Conservation (phyloP, 2,888 invertebrate species). For the Nemoura dubitans region DNA sequence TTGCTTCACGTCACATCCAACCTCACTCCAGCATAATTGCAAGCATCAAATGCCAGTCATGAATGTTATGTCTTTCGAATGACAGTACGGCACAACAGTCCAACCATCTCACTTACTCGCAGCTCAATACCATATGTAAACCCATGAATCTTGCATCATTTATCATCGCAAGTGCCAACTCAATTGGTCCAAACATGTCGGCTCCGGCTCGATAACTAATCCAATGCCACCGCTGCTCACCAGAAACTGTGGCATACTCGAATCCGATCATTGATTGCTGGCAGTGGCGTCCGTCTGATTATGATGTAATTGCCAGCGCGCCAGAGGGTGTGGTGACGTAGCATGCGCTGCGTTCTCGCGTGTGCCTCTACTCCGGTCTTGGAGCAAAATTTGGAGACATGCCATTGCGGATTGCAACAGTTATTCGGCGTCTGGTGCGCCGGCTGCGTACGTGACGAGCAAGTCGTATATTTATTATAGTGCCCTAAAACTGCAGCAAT, state of each 20-base stretch:
- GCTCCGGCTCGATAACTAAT: neutral
- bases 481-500: neutral
- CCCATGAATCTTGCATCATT: neutral
- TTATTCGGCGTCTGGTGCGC: neutral
- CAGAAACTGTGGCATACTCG: neutral
- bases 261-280: neutral
- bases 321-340: neutral
- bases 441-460: neutral
- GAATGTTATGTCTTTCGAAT: neutral
- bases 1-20: too few species aligned
- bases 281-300: neutral
- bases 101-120: neutral
- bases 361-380: too few species aligned
- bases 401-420: neutral
- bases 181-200: neutral
- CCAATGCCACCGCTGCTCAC: neutral
- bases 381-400: neutral
- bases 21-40: too few species aligned
- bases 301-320: neutral
- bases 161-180: neutral
- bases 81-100: neutral
- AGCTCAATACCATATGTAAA: neutral
- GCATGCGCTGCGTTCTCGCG: neutral
- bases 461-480: neutral
- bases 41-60: neutral